Base-by-base conservation (phyloP, 2,113 vertebrate species). In the Hystrix cristata region DNA sequence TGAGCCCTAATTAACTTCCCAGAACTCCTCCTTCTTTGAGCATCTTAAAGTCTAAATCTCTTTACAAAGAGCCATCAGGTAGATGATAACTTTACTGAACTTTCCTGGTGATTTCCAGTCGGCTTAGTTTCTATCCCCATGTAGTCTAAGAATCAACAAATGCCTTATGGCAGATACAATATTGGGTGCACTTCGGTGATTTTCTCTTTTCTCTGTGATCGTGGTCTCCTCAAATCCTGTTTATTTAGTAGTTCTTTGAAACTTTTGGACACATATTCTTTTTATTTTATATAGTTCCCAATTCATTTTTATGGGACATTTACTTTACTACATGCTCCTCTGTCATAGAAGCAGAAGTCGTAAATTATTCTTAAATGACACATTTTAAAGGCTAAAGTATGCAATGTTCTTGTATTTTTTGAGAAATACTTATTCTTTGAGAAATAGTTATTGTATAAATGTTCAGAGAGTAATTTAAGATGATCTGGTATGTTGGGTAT, bases 371-470 rank as follows among this genome's bases (percentile, higher is more conserved):
- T 90, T 85, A 86, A 78, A 19, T 90, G 23, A 55, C 27, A 72
- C 10, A 86, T 89, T 95, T 46, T 93, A 87, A 92, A 83, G 82
- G 11, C 3, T 79, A 90, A 96, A 71, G 34, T 91, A 51, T 91
- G 25, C 5, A 65, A 71, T 9, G 38, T n/a, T 53, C 13, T 12
- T 87, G 29, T 55, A 86, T 89, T 80, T 14, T 83, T 83, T 72
- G 21, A 72, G 19, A 38, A 38, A 69, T 8, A 38, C 6, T 69
- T 69, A 19, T 69, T 57, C 11, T 81, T 82, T 86, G 72, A 92
- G 21, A n/a, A 87, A 38, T 91, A 65, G 11, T 19, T 74, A 78
- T 51, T 85, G 57, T 76, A 80, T 89, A 72, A 91, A 86, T 89
- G 23, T 59, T 64, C 29, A 92, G 53, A 78, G 34, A 83, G 27